Conservation (phyloP, 2,113 vertebrate genomes). For the Morphnarchus princeps region DNA sequence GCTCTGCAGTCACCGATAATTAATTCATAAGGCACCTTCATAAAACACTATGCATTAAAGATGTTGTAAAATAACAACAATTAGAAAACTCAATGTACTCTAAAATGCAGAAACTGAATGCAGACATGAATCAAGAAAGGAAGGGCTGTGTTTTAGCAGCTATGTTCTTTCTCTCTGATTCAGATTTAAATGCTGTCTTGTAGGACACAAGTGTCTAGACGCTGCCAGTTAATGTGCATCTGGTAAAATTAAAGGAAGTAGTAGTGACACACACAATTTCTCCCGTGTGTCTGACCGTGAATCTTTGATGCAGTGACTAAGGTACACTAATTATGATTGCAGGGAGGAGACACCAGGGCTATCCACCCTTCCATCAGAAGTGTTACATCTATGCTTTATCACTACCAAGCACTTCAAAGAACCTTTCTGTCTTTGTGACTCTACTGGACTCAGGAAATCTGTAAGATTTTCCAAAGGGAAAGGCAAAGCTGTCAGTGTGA, state of each 20-base stretch:
- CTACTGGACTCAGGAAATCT: background rate
- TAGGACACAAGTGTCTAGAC: background rate
- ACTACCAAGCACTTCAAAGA: background rate
- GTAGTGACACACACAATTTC: background rate
- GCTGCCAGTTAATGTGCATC: background rate
- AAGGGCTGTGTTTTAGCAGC: background rate
- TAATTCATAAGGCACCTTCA: background rate
- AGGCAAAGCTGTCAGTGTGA: background rate
- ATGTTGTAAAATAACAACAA: background rate
- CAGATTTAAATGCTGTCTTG: background rate
- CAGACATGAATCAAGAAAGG: background rate
- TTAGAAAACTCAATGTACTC: background rate
- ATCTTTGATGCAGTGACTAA: background rate
- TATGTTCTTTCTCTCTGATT: background rate
- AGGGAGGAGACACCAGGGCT: background rate
- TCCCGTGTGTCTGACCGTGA: background rate
- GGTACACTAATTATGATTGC: background rate
- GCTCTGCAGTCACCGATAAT: background rate
- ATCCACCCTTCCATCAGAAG: background rate
- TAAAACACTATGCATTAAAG: background rate
- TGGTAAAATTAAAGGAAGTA: background rate
- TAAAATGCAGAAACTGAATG: background rate
- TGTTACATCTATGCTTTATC: background rate
- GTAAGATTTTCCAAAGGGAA: background rate
- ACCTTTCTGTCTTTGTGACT: background rate